phyloP scores from a whole-genome alignment of 2,113 vertebrate genomes.

The Pelvicachromis taeniatus region DNA sequence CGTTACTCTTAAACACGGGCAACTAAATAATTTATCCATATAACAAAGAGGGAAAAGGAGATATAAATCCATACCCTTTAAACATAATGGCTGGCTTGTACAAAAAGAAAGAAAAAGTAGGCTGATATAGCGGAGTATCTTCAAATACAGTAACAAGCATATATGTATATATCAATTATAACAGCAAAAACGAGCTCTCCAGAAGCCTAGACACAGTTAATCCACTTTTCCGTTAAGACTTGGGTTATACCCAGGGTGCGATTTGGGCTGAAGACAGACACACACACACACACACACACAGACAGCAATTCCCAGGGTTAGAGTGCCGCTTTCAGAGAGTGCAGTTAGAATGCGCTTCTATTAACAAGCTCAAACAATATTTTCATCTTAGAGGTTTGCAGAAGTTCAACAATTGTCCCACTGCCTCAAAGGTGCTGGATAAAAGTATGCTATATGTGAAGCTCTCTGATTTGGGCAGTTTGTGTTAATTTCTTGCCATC shows the following conservation, averaged over 20 bases:
- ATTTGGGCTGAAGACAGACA: conserved; percentile 15
- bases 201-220: conserved; percentile 32
- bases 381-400: neutral
- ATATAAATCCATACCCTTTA: conserved; percentile 58
- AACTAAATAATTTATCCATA: conserved; percentile 88
- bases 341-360: neutral
- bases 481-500: neutral
- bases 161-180: conserved; percentile 26
- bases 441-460: neutral
- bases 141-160: conserved; percentile 33
- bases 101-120: neutral
- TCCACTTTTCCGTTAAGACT: conserved; percentile 70
- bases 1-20: conserved; percentile 71
- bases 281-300: neutral
- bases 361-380: neutral
- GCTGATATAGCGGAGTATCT: conserved; percentile 47
- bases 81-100: conserved; percentile 37
- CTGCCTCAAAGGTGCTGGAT: neutral
- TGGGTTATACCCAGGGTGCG: conserved; percentile 28
- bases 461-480: neutral
- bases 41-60: conserved; percentile 62
- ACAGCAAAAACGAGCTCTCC: conserved; percentile 45
- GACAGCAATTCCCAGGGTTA: neutral
- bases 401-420: neutral
- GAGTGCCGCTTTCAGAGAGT: neutral